phyloP scores from a whole-genome alignment of 2,113 vertebrate genomes.

The Rhineura floridana region DNA sequence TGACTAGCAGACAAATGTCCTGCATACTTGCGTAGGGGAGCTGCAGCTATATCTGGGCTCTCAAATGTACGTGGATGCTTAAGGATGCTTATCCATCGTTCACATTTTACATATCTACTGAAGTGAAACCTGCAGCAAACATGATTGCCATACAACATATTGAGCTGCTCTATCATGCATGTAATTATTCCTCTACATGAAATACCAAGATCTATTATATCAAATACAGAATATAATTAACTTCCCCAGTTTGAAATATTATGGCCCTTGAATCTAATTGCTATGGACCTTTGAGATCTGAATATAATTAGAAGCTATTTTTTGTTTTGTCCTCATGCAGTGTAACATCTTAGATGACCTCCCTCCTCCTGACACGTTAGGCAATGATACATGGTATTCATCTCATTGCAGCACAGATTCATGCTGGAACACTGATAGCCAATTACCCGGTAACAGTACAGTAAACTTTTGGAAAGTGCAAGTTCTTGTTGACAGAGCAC shows the following conservation, averaged over 20 bases:
- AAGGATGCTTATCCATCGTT: not conserved
- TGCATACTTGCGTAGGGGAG: not conserved
- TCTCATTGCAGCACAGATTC: constrained; percentile 48
- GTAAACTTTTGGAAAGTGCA: constrained; percentile 52
- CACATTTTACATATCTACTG: not conserved
- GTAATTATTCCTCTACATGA: rapidly evolving
- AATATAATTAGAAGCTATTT: constrained; percentile 3
- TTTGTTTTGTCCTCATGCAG: constrained; percentile 4
- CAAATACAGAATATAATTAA: not conserved
- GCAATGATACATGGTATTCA: constrained; percentile 39
- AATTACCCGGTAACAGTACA: constrained; percentile 3
- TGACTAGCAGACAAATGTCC: not conserved
- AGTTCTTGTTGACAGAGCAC: constrained; percentile 53
- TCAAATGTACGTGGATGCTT: too few relatives aligned
- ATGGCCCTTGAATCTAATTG: not conserved
- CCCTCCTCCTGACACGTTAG: constrained; percentile 15
- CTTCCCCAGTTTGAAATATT: rapidly evolving
- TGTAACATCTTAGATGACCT: constrained; percentile 3
- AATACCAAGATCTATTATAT: not conserved
- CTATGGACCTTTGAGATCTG: not conserved
- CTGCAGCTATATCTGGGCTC: not conserved
- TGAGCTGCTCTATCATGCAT: rapidly evolving
- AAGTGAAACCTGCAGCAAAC: not conserved
- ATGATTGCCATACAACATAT: not conserved
- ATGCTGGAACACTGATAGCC: constrained; percentile 37